Base-by-base conservation (phyloP, 2,797 vertebrate genomes). In the Pipistrellus pipistrellus region DNA sequence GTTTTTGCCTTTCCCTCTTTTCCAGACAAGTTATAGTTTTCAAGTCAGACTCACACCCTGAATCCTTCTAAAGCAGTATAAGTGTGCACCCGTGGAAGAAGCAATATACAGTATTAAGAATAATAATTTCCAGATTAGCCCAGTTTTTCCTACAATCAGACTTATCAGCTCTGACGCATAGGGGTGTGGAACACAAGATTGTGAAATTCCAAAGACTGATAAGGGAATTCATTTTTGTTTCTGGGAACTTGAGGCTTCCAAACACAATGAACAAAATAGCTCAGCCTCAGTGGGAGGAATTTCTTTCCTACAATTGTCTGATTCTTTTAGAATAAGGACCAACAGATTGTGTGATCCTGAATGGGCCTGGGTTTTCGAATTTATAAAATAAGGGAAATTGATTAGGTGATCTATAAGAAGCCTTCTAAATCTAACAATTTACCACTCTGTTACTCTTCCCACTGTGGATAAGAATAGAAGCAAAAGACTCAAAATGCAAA, bases 221-320 rank as follows among this genome's bases (percentile, higher is more conserved):
- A 77, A 88, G 76, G 41, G 35, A 91, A 75, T 88, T 94, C 44
- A 69, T 77, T 81, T 83, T 82, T 95, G 72, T 75, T 96, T 87
- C 81, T 94, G 84, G 82, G 62, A 93, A 83, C 35, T 44, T 91
- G 44, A 95, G 48, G 7, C 51, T 72, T 71, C 66, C 27, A 48
- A 88, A 88, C 69, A 94, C 92, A 94, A 93, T 90, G 64, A 83
- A 94, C 83, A 94, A 96, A 92, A 77, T 8, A 84, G 30, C 57
- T 68, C 55, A 69, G 77, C 25, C 92, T 96, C 30, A 14, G 7
- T n/a, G n/a, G 35, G 59, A 93, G 68, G 59, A 85, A 71, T 88
- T 93, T 90, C 71, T 90, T 96, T 94, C 94, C 88, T 95, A 92
- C 66, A 92, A 96, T 93, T 96, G 92, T 94, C 59, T 84, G 20